Evolutionary conservation across 2,797 vertebrate genomes (phyloP).

Genomic region (Cetoscarus ocellatus): DNA sequence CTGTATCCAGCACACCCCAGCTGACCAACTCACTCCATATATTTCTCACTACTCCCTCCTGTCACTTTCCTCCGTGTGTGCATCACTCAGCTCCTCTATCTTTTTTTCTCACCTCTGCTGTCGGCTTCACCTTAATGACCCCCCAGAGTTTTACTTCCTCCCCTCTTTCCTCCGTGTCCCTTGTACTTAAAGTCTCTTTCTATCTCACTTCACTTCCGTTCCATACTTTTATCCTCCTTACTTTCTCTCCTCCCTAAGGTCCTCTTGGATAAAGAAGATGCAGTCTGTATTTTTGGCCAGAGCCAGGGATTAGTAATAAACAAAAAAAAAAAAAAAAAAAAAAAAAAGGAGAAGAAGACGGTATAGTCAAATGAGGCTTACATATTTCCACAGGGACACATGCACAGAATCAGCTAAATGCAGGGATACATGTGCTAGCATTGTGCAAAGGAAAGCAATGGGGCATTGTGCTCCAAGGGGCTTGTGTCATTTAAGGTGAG

Average conservation of each 20-base stretch:
- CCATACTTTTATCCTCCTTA: constrained; percentile 15
- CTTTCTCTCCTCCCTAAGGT: constrained; percentile 38
- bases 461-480: no score
- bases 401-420: constrained; percentile 12
- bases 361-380: constrained; percentile 38
- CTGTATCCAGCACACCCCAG: background rate
- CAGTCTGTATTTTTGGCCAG: constrained; percentile 58
- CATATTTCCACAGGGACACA: constrained; percentile 23
- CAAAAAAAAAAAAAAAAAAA: constrained; percentile 39
- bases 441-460: no score
- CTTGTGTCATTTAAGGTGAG: no score
- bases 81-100: constrained; percentile 8
- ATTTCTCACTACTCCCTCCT: constrained; percentile 5
- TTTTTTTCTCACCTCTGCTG: constrained; percentile 30
- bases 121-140: constrained; percentile 36
- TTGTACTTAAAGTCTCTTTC: constrained; percentile 35
- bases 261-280: constrained; percentile 55
- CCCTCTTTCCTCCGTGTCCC: constrained; percentile 10
- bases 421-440: background rate
- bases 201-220: constrained; percentile 17
- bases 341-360: constrained; percentile 35
- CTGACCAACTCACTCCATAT: constrained; percentile 5
- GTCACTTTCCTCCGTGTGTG: constrained; percentile 8
- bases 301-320: constrained; percentile 46
- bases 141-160: constrained; percentile 28